A percentile compares a stretch with the other conserved stretches of the same genome.
Conservation (phyloP, 2,888 invertebrate genomes). For the Caenorhabditis sp. region DNA sequence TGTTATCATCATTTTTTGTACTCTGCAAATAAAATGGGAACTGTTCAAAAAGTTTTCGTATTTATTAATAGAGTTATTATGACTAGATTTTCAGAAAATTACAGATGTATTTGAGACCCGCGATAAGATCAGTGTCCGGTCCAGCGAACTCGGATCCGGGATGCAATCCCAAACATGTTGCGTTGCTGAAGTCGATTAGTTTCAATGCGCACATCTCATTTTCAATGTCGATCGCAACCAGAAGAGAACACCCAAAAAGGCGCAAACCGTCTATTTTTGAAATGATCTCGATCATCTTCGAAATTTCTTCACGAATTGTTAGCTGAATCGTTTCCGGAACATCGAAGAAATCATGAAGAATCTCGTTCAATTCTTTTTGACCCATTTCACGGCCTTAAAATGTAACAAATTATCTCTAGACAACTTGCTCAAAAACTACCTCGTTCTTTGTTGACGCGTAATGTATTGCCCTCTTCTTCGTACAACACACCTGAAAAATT, state of each 20-base stretch:
- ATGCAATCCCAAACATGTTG: neutral
- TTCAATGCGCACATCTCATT: neutral
- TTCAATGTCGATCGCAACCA: slow-evolving; percentile 10
- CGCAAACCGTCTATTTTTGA: neutral
- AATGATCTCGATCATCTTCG: slow-evolving; percentile 5
- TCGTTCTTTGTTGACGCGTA: neutral
- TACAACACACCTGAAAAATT: neutral
- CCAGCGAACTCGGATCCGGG: slow-evolving; percentile 5
- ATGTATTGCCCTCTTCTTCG: neutral
- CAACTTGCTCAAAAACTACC: neutral
- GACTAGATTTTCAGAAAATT: too few relatives aligned
- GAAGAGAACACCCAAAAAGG: slow-evolving; percentile 19
- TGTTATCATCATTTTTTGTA: too few relatives aligned
- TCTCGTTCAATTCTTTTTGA: neutral
- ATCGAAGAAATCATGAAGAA: slow-evolving; percentile 9
- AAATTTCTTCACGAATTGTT: neutral
- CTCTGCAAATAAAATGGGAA: too few relatives aligned
- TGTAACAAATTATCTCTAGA: neutral
- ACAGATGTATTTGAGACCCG: slow-evolving; percentile 4
- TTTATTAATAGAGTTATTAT: neutral
- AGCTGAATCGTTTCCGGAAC: neutral
- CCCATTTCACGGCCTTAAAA: slow-evolving; percentile 10
- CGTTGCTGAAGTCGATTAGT: slow-evolving; percentile 28
- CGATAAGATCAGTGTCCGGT: neutral
- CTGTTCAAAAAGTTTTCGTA: too few relatives aligned